A percentile compares a stretch with the other conserved stretches of the same genome.
phyloP scores from a whole-genome alignment of 2,113 vertebrate genomes.

The Zapus hudsonius region DNA sequence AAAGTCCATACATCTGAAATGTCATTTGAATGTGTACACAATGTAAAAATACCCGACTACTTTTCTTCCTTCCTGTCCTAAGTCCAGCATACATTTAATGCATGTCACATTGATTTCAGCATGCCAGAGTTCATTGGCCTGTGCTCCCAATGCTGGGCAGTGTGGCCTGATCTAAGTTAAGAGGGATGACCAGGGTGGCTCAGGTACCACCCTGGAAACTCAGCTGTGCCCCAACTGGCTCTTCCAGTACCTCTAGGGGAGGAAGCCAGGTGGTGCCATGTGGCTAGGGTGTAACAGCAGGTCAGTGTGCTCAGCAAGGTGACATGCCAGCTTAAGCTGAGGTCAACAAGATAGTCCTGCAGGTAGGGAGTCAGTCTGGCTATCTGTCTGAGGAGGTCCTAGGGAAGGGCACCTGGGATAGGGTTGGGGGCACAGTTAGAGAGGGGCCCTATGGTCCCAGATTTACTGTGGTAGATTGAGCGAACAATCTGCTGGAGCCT shows the following conservation, averaged over 20 bases:
- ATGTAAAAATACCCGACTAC: no score
- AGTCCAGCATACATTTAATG: not conserved
- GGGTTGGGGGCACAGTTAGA: no score
- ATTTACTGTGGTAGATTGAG: accelerated
- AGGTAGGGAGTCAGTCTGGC: not conserved
- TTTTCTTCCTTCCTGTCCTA: not conserved
- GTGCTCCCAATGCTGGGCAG: accelerated
- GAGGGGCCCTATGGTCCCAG: accelerated
- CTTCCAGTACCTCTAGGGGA: not conserved
- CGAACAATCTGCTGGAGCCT: not conserved
- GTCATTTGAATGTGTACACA: no score
- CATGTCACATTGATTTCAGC: accelerated
- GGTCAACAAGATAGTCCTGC: accelerated
- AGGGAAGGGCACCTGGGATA: not conserved
- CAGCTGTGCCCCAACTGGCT: not conserved
- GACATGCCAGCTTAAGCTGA: accelerated
- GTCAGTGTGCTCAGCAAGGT: accelerated
- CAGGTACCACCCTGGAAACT: not conserved
- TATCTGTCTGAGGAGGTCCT: accelerated
- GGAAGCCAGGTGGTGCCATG: not conserved
- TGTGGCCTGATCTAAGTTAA: not conserved
- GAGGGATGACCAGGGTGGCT: no score
- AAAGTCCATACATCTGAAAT: no score
- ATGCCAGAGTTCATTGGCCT: accelerated
- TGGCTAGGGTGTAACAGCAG: accelerated